Conservation (phyloP, 2,888 invertebrate genomes). For the Mimas tiliae region DNA sequence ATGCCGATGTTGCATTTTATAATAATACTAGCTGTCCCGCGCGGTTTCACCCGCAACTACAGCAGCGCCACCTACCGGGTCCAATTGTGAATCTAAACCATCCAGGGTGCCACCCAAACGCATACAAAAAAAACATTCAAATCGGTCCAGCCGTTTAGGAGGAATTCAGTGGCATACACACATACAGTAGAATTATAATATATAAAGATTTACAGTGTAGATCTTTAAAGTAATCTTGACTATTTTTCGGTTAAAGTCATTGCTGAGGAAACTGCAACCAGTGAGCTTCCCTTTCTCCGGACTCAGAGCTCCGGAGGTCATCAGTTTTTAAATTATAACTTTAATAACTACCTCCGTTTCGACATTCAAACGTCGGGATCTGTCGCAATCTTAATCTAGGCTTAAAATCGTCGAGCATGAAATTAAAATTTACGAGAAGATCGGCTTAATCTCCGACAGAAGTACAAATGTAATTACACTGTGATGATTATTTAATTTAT, state of each 20-base stretch:
- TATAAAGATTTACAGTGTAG: too few species aligned
- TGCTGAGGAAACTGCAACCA: conserved; percentile 2
- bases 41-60: too few species aligned
- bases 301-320: conserved; percentile 5
- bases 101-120: too few species aligned
- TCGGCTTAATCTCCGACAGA: conserved; percentile 13
- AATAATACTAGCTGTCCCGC: too few species aligned
- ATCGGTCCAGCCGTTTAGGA: too few species aligned
- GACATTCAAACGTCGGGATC: conserved; percentile 24
- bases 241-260: neutral
- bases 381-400: conserved; percentile 34
- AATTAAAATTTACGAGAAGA: conserved; percentile 48
- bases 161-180: too few species aligned
- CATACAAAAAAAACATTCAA: too few species aligned
- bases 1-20: too few species aligned
- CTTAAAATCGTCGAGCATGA: conserved; percentile 47
- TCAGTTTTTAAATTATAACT: conserved; percentile 23
- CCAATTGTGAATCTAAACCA: too few species aligned
- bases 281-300: conserved; percentile 5
- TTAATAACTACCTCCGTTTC: conserved; percentile 27
- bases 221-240: neutral
- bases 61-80: too few species aligned
- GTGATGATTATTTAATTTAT: neutral
- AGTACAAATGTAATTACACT: neutral
- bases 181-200: too few species aligned